Evolutionary conservation across 2,113 vertebrate species (phyloP), one percentile per base, ranked within the genome.

Genomic region (Lepus americanus): DNA sequence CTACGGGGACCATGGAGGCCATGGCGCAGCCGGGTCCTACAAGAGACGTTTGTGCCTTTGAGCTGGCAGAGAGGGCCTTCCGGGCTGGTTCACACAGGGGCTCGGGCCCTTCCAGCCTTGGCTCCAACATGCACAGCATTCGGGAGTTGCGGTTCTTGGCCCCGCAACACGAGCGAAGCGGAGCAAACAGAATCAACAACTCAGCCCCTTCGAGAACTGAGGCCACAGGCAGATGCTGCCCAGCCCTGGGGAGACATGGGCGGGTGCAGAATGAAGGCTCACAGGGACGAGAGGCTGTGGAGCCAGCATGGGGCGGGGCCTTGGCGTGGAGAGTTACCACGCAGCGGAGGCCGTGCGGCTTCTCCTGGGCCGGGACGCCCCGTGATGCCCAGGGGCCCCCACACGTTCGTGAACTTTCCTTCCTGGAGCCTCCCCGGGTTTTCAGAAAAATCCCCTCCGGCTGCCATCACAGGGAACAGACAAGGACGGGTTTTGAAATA

Each of bases 41-140:
- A 90, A 88, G 90, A 88, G 69, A 82, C 51, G 29, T 27, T n/a
- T n/a, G 53, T n/a, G 69, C 80, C 90, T 93, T 90, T 88, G 94
- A 86, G 85, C 72, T 67, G 55, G 51, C 80, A 72, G 69, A 76
- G 95, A 70, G 78, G 51, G 36, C 89, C 44, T 73, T 59, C 53
- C n/a, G 31, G 31, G 67, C 53, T 39, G 67, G 80, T 80, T 84
- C 59, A 9, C 6, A 66, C 70, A 76, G 33, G 31, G 22, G 13
- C 80, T 61, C 1, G 29, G n/a, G 79, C 87, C 20, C 36, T 25
- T 33, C 44, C 66, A 7, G 83, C 29, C 78, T 88, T n/a, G 4
- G 7, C 66, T 74, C 66, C 78, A 87, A 53, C 55, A 79, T 0
- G 12, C 7, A 53, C 53, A 36, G 25, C 16, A 20, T 31, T 74